Evolutionary conservation across 2,888 invertebrate species (phyloP).

Genomic region (Nephrotoma appendiculata): DNA sequence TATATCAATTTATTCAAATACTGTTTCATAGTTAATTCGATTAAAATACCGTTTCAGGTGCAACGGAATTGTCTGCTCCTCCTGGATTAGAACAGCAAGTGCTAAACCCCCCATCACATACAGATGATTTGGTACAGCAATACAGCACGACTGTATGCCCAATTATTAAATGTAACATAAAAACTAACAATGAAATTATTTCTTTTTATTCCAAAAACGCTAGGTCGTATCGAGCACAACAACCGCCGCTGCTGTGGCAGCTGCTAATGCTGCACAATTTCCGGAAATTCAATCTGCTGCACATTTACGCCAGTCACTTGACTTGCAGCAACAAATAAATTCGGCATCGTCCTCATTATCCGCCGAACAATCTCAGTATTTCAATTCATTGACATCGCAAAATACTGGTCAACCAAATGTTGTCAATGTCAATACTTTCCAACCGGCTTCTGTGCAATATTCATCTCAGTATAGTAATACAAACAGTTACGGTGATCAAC

Average conservation of each 20-base stretch:
- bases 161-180: conserved; percentile 1
- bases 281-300: conserved; percentile 29
- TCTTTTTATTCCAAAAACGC: neutral
- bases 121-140: conserved; percentile 22
- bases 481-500: conserved; percentile 26
- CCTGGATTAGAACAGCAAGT: conserved; percentile 33
- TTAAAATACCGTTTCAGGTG: neutral
- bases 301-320: conserved; percentile 17
- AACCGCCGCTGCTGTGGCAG: conserved; percentile 19
- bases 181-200: conserved; percentile 1
- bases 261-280: conserved; percentile 20
- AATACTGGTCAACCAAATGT: conserved; percentile 13
- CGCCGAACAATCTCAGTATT: conserved; percentile 49
- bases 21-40: too few relatives aligned
- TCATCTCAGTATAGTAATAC: conserved; percentile 25
- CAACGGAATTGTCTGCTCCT: conserved; percentile 30
- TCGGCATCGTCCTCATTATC: conserved; percentile 42
- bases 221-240: conserved; percentile 21
- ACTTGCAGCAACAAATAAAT: conserved; percentile 35
- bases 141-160: conserved; percentile 18
- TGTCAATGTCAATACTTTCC: conserved; percentile 12
- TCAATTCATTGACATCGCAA: conserved; percentile 34
- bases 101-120: conserved; percentile 23
- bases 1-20: neutral
- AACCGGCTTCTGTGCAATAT: conserved; percentile 24